Base-by-base conservation (phyloP, 2,113 vertebrate species). In the Eolophus roseicapilla region DNA sequence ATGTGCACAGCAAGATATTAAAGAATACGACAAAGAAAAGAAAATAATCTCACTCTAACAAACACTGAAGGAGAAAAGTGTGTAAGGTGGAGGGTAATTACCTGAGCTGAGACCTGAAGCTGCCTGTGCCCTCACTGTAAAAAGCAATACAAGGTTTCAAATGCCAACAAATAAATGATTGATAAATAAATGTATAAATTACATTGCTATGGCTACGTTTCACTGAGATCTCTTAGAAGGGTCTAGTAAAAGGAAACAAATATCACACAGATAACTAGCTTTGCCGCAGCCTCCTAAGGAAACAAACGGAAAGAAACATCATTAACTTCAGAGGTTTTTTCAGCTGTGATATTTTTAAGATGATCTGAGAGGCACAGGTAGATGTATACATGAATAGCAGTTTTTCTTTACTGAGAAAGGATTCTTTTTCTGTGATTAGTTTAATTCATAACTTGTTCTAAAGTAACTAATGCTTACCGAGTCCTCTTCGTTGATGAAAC, bases 1-100 rank as follows among this genome's bases (percentile, higher is more conserved):
- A 44, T 80, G 65, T 86, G 73, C 94, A 94, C 68, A 91, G 85
- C 73, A 92, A 79, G 62, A 76, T 39, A 76, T 25, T 73, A 82
- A 81, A 89, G 44, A 86, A 64, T 7, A 80, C 10, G 23, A 90
- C 49, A 93, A 86, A 85, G 73, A 81, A 90, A 79, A 69, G 7
- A 79, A 77, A 77, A 80, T 17, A 89, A 74, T 65, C 14, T 80
- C 70, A 69, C 23, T 88, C 23, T 50, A 67, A 86, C 24, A 92
- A 86, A 88, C 11, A 64, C 41, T 50, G 76, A 87, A 87, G n/a
- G 52, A 79, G 70, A 93, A 93, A 65, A 76, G 52, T 67, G 37
- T 0, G 1, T n/a, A 17, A 68, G 31, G 24, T 37, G 31, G 23
- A 91, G n/a, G n/a, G 59, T 49, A 80, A 82, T 75, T 75, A 90